A percentile compares a stretch with the other conserved stretches of the same genome.
phyloP scores from a whole-genome alignment of 1,140 invertebrate genomes.

The Cydia strobilella region DNA sequence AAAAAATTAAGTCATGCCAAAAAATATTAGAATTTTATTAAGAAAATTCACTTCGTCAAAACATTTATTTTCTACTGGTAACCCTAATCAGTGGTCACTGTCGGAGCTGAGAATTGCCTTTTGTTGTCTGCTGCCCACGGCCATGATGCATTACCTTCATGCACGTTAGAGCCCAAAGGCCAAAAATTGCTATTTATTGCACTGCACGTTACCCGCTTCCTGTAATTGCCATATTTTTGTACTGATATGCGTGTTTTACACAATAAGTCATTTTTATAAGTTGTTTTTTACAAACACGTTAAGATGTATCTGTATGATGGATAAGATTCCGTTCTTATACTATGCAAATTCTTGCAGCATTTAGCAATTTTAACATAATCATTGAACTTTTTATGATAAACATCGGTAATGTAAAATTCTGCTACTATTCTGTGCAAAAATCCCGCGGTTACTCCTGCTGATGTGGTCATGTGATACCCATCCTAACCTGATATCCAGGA shows the following conservation, averaged over 20 bases:
- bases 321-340: not conserved
- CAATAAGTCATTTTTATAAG: not conserved
- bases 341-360: too few relatives aligned
- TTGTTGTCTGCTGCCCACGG: conserved; percentile 45
- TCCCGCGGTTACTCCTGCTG: too few relatives aligned
- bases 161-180: conserved; percentile 18
- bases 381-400: too few relatives aligned
- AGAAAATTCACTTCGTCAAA: not conserved
- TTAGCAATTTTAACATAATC: too few relatives aligned
- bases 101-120: conserved; percentile 37
- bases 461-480: too few relatives aligned
- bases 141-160: conserved; percentile 14
- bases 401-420: too few relatives aligned
- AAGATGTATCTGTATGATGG: conserved; percentile 12
- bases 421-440: too few relatives aligned
- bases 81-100: conserved; percentile 3
- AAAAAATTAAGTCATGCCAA: too few relatives aligned
- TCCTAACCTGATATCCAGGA: too few relatives aligned
- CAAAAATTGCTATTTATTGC: conserved; percentile 1
- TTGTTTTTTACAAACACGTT: too few relatives aligned
- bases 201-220: conserved; percentile 3
- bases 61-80: not conserved
- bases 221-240: not conserved
- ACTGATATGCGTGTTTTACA: not conserved
- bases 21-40: not conserved